These are phyloP conservation scores for Stenchaetothrips biformis DNA, from an alignment of 2,888 invertebrate species.

Conservation along the genomic window DNA sequence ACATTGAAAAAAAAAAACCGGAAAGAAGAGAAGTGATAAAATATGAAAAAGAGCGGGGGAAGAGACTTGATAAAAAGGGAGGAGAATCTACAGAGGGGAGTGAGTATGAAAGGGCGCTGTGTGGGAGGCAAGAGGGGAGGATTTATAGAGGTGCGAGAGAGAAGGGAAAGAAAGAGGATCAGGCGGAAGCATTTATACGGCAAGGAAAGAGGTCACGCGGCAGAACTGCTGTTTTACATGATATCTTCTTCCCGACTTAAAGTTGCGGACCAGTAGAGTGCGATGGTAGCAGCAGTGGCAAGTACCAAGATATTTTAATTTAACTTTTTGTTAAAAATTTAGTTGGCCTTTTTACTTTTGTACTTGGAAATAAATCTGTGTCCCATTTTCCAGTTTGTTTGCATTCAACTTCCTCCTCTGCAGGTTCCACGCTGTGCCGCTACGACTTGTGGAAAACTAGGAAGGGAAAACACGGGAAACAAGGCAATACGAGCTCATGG, in stretches of 20 bases:
- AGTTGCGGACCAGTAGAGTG: neutral
- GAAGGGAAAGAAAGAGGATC: neutral
- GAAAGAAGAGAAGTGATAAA: conserved; percentile 20
- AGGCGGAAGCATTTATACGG: conserved; percentile 1
- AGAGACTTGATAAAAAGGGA: conserved; percentile 12
- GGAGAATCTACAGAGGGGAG: neutral
- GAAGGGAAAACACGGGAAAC: neutral
- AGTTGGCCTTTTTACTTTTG: no score
- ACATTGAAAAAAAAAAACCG: conserved; percentile 3
- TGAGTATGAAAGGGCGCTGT: neutral
- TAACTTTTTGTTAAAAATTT: no score
- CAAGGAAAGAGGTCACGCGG: conserved; percentile 7
- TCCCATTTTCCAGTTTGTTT: no score
- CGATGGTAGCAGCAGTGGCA: no score
- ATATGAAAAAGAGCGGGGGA: conserved; percentile 10
- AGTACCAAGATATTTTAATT: no score
- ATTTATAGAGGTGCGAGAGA: conserved; percentile 14
- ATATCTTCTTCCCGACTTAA: neutral
- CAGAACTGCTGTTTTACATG: neutral
- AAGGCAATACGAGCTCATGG: neutral
- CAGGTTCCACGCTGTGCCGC: no score
- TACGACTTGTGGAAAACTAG: neutral
- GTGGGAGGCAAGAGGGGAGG: conserved; percentile 1
- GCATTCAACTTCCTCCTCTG: no score
- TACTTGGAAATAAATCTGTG: no score